Percentiles rank a stretch among this genome's conserved stretches.
These are phyloP conservation scores for Brachypteracias leptosomus DNA, from an alignment of 2,113 vertebrate species.

Conservation along the genomic window DNA sequence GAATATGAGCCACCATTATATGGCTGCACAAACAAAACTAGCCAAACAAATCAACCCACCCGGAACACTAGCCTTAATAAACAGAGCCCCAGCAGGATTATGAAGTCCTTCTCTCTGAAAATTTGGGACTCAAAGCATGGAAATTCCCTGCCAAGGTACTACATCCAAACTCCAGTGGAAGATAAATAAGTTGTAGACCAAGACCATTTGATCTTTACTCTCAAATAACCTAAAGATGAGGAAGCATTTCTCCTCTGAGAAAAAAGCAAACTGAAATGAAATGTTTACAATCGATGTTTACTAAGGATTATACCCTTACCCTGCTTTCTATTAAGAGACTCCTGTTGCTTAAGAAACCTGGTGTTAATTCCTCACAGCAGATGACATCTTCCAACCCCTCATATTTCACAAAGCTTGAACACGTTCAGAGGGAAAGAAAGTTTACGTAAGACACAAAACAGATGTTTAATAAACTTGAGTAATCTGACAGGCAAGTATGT, in stretches of 20 bases:
- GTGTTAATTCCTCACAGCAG: constrained; percentile 16
- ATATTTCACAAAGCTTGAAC: constrained; percentile 33
- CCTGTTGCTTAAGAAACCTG: constrained; percentile 7
- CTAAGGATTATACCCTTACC: background rate
- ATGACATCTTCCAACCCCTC: constrained; percentile 7
- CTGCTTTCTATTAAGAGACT: constrained; percentile 20
- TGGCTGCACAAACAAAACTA: background rate
- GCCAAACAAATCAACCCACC: background rate
- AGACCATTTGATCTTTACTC: background rate
- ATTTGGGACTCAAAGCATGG: background rate
- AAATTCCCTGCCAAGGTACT: background rate
- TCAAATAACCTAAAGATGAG: background rate
- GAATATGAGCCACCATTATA: background rate
- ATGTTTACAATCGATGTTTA: background rate
- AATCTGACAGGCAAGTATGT: constrained; percentile 7
- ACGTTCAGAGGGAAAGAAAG: background rate
- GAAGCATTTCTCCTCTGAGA: background rate
- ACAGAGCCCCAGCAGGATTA: background rate
- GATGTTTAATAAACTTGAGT: constrained; percentile 48
- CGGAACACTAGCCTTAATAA: background rate
- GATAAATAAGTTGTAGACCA: background rate
- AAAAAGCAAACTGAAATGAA: background rate
- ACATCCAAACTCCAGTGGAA: background rate
- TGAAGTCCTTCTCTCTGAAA: background rate
- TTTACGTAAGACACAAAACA: constrained; percentile 37